Base-by-base conservation (phyloP, 2,888 invertebrate genomes). In the Drosophila nigricruria region DNA sequence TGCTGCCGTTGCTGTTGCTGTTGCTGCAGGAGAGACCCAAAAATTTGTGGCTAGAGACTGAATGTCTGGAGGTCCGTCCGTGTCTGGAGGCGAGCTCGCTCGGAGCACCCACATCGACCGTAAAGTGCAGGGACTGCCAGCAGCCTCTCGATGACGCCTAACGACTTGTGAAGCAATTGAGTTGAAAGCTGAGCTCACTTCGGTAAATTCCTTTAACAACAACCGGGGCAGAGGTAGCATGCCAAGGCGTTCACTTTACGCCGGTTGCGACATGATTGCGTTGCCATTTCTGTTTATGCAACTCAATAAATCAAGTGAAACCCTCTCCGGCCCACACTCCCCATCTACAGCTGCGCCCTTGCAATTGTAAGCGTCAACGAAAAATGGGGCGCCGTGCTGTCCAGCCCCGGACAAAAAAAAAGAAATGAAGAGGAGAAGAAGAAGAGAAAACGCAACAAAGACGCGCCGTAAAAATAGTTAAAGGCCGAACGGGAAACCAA, bases 221-320 rank as follows among this genome's bases (percentile, higher is more conserved):
- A 54, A 30, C 36, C 36, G 18, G 20, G 20, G 25, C 25, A 20
- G 40, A 47, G 72, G 53, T 36, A 52, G 71, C 61, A 30, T 18
- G 65, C 62, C 60, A 63, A 69, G 68, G 80, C 72, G 81, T 68
- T 74, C 56, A 72, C 72, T 79, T 81, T 82, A 65, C 63, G 77
- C 73, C 74, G 74, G 62, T 79, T 88, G 82, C 81, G 82, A 87
- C 87, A 88, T 92, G 91, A 92, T 91, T 91, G 89, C 87, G 85
- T 87, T 90, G 91, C 91, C 90, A 85, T 88, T 90, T 88, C 89
- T 90, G 89, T 91, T 92, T 91, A 91, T 91, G 89, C 89, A 91
- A 91, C 90, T 91, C 92, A 88, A 91, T 91, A 91, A 91, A 91
- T 91, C 92, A 92, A 79, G 79, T 89, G 62, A 32, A 32, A 30